Evolutionary conservation across 1,140 invertebrate genomes (phyloP).

Genomic region (Drosophila lacteicornis): DNA sequence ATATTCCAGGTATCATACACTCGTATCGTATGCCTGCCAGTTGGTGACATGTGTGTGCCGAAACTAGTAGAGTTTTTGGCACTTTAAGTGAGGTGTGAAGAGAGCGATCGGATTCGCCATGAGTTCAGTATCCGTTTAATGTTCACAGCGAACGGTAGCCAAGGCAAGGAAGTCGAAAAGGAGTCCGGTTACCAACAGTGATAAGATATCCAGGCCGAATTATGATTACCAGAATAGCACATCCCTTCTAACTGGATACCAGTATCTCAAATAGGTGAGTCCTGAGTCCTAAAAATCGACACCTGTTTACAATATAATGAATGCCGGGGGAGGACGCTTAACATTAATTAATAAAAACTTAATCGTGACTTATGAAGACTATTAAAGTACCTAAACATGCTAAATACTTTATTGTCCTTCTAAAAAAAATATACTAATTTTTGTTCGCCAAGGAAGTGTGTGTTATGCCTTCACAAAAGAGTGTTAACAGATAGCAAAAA

Average conservation of each 20-base stretch:
- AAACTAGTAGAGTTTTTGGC: constrained; percentile 79
- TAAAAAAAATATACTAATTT: background rate
- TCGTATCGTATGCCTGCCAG: constrained; percentile 44
- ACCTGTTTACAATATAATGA: constrained; percentile 1
- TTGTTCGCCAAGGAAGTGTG: background rate
- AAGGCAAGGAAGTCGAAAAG: background rate
- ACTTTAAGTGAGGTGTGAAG: constrained; percentile 73
- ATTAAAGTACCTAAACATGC: background rate
- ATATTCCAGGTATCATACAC: constrained; percentile 28
- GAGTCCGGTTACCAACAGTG: constrained; percentile 4
- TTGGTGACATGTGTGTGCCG: constrained; percentile 62
- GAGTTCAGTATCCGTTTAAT: constrained; percentile 76
- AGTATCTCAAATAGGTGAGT: constrained; percentile 46
- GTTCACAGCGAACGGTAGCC: constrained; percentile 55
- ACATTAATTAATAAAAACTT: background rate
- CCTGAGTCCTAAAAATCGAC: background rate
- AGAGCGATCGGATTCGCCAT: constrained; percentile 40
- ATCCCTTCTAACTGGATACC: constrained; percentile 54
- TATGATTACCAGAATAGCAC: constrained; percentile 70
- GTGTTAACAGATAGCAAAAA: constrained; percentile 1
- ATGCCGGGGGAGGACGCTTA: background rate
- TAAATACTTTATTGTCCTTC: constrained; percentile 28
- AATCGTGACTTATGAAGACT: constrained; percentile 7
- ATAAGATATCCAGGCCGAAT: constrained; percentile 4
- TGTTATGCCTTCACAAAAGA: constrained; percentile 1